Conservation (phyloP, 2,797 vertebrate species). For the Phaenicophaeus curvirostris region DNA sequence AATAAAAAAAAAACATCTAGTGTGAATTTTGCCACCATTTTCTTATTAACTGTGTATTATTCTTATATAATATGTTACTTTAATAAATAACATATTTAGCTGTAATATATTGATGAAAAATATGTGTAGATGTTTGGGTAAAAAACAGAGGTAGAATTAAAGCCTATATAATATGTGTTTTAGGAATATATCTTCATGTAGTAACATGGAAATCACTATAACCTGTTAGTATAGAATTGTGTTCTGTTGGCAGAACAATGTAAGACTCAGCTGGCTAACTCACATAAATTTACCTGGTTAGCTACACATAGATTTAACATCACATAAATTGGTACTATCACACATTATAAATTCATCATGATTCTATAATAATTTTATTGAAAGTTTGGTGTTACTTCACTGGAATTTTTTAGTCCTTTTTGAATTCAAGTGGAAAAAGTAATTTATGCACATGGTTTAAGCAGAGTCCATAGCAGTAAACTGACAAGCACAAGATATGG, state of each 20-base stretch:
- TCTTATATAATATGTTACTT: not conserved
- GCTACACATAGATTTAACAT: not conserved
- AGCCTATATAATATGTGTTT: not conserved
- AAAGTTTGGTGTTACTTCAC: not conserved
- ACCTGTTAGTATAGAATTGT: not conserved
- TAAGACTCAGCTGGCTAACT: not conserved
- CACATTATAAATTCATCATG: not conserved
- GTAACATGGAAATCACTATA: not conserved
- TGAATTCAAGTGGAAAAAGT: not conserved
- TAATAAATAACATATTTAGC: not conserved
- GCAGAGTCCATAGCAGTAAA: not conserved
- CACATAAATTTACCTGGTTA: not conserved
- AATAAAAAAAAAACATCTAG: rapidly evolving
- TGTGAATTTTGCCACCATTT: not conserved
- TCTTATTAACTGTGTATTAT: not conserved
- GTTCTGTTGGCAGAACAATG: not conserved
- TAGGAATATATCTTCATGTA: not conserved
- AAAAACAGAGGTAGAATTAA: not conserved
- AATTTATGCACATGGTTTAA: not conserved
- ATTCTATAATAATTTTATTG: too few species aligned
- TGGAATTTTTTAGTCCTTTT: not conserved
- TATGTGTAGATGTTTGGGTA: not conserved
- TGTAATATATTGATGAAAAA: not conserved
- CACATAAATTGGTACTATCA: not conserved
- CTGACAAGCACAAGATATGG: not conserved